Conservation (phyloP, 2,888 invertebrate species). For the Synergus japonicus region DNA sequence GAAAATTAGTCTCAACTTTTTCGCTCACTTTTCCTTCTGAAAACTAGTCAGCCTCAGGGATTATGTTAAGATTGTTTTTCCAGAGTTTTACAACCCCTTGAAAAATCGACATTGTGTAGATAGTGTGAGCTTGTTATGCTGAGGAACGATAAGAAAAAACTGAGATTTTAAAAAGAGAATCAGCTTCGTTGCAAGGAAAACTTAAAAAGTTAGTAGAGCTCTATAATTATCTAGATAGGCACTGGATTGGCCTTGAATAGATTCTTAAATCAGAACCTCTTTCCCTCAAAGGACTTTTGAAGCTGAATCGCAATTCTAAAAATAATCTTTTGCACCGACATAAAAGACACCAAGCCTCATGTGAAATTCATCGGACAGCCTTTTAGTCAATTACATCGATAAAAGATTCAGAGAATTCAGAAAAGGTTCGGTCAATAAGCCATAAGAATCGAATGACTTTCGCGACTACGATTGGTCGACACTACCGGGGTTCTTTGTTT, state of each 20-base stretch:
- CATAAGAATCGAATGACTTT: conserved; percentile 17
- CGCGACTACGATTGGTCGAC: background rate
- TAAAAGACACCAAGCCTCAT: conserved; percentile 48
- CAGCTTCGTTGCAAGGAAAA: background rate
- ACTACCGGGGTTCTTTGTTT: background rate
- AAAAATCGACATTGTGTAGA: conserved; percentile 19
- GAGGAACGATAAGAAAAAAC: background rate
- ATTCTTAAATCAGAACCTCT: too few relatives aligned
- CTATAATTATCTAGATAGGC: too few relatives aligned
- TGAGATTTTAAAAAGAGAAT: background rate
- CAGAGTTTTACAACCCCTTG: conserved; percentile 45
- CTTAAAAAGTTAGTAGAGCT: background rate
- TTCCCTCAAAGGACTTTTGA: background rate
- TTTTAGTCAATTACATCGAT: conserved; percentile 62
- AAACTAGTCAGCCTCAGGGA: conserved; percentile 38
- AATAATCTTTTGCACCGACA: background rate
- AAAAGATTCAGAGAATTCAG: conserved; percentile 56
- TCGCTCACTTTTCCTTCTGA: conserved; percentile 47
- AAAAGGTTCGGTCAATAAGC: conserved; percentile 21
- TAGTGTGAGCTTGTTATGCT: background rate
- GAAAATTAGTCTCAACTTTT: conserved; percentile 30
- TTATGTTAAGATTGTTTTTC: conserved; percentile 55
- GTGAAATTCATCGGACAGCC: conserved; percentile 58
- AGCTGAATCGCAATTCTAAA: background rate
- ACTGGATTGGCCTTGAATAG: too few relatives aligned